Evolutionary conservation across 2,888 invertebrate genomes (phyloP).

Genomic region (Podotricha telesiphe): DNA sequence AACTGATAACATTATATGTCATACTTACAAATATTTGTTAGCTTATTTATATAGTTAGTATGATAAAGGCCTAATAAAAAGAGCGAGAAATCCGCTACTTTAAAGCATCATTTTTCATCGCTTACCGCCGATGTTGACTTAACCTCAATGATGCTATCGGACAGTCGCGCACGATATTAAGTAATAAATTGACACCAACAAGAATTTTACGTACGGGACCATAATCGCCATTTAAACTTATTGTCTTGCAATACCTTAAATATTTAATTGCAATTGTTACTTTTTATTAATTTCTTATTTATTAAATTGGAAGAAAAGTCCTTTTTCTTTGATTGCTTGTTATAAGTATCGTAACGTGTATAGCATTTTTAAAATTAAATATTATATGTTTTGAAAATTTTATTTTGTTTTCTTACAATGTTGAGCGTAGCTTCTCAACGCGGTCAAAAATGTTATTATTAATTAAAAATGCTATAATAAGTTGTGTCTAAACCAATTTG

Average conservation of each 20-base stretch:
- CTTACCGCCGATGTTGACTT: slow-evolving; percentile 70
- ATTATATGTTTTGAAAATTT: too few relatives aligned
- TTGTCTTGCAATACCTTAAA: background rate
- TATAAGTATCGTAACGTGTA: too few relatives aligned
- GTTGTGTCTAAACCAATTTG: too few relatives aligned
- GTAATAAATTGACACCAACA: slow-evolving; percentile 34
- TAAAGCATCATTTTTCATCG: slow-evolving; percentile 71
- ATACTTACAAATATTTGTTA: slow-evolving; percentile 14
- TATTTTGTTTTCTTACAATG: too few relatives aligned
- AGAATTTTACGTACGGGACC: slow-evolving; percentile 17
- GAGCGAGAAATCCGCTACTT: slow-evolving; percentile 72
- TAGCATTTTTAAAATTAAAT: too few relatives aligned
- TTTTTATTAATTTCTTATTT: background rate
- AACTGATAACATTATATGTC: slow-evolving; percentile 15
- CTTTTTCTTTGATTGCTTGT: too few relatives aligned
- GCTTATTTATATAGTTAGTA: slow-evolving; percentile 13
- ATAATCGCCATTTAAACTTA: slow-evolving; percentile 16
- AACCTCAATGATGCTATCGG: slow-evolving; percentile 55
- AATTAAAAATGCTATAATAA: too few relatives aligned
- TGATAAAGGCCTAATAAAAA: slow-evolving; percentile 57
- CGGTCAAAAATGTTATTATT: too few relatives aligned
- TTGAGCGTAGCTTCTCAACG: too few relatives aligned
- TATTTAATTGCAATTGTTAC: background rate
- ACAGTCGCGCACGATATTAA: slow-evolving; percentile 51
- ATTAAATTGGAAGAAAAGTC: too few relatives aligned